phyloP scores from a whole-genome alignment of 2,113 vertebrate species.

The Caranx ignobilis region DNA sequence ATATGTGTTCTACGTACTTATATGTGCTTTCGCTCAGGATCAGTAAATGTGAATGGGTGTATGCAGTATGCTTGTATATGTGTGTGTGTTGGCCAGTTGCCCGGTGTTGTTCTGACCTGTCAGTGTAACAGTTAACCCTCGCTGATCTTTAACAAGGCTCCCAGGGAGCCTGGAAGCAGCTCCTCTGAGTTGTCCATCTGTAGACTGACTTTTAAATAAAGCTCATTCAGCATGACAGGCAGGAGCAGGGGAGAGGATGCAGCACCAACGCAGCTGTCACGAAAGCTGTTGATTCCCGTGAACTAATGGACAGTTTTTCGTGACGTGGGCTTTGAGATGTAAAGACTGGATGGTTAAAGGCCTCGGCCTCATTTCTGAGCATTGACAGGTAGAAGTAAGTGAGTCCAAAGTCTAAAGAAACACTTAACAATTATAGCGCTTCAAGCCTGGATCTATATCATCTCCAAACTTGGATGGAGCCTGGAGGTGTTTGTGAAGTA shows the following conservation, averaged over 20 bases:
- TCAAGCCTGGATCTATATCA: neutral
- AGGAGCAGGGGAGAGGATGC: slow-evolving; percentile 28
- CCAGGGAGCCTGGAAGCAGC: slow-evolving; percentile 41
- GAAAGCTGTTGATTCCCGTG: slow-evolving; percentile 13
- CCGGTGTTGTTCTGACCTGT: slow-evolving; percentile 15
- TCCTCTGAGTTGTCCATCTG: slow-evolving; percentile 46
- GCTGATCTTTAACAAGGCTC: slow-evolving; percentile 69
- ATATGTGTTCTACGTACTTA: neutral
- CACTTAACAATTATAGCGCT: neutral
- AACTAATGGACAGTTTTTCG: slow-evolving; percentile 35
- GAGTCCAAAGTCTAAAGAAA: slow-evolving; percentile 7
- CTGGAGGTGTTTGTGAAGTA: neutral
- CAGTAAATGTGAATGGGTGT: neutral
- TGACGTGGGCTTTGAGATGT: slow-evolving; percentile 17
- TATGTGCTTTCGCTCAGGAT: neutral
- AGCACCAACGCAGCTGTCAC: slow-evolving; percentile 37
- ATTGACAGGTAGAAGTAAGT: neutral
- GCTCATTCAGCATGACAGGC: slow-evolving; percentile 59
- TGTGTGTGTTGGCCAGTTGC: slow-evolving; percentile 15
- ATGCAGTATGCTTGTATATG: neutral
- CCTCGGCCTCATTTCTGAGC: neutral
- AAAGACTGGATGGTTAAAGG: neutral
- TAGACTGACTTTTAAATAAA: slow-evolving; percentile 62
- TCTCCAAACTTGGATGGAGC: neutral
- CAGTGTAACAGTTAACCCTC: slow-evolving; percentile 49